Base-by-base conservation (phyloP, 2,888 invertebrate species). In the Trachelus stipa region DNA sequence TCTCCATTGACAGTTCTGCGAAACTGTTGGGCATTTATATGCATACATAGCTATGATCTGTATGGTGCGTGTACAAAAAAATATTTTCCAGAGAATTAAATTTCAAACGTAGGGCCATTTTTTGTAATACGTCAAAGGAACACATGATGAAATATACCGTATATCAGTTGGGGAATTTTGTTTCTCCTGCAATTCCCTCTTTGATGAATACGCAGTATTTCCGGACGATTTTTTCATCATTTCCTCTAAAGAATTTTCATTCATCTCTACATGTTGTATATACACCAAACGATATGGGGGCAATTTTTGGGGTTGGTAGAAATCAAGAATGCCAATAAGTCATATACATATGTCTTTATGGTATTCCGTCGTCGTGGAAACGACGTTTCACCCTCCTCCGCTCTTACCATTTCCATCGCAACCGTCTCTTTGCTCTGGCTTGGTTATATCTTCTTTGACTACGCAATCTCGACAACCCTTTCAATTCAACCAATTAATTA, bases 401-500 rank as follows among this genome's bases (percentile, higher is more conserved):
- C 12, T 33, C 40, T 69, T 68, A 56, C 69, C 37, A 34, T 56
- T 34, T 34, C 40, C 56, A 34, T 31, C 77, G 31, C 69, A 9
- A 68, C 69, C 35, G 68, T n/a, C 40, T 34, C 33, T 9, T n/a
- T 30, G 12, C 34, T 31, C 69, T n/a, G 71, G 34, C 68, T 71
- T 76, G 79, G 82, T 81, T 81, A 81, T 81, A 77, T 80, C 82
- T 85, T 85, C 85, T 83, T 87, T 86, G 84, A 85, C 81, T 84
- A 78, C 74, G 77, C 81, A 82, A 83, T 85, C 84, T 84, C 79
- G 80, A 79, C 83, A 82, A 82, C 75, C 74, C 80, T 77, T 83
- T 86, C 85, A 84, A 88, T 86, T 87, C 81, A 85, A 84, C 83
- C 82, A 84, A 87, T 88, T 88, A 88, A 87, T 87, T 88, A 86